Evolutionary conservation across 2,888 invertebrate genomes (phyloP).

Genomic region (Heteromurus nitidus): DNA sequence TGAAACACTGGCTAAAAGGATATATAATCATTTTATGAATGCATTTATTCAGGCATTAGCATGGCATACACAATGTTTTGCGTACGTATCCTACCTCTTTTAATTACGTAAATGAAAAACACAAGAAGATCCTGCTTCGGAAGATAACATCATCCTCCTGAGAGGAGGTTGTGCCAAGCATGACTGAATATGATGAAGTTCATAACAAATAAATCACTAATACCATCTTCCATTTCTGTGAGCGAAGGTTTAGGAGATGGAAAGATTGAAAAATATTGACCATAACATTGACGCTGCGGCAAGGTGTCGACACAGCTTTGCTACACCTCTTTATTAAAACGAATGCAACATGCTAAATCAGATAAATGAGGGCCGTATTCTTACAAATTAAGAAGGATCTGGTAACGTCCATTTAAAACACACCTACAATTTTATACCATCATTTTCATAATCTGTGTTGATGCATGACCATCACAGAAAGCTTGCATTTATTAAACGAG

Average conservation of each 20-base stretch:
- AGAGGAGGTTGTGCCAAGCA: not conserved
- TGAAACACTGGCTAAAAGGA: not conserved
- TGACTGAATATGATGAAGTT: not conserved
- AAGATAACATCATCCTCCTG: slow-evolving; percentile 1
- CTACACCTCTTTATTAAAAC: not conserved
- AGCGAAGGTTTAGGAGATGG: not conserved
- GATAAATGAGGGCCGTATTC: slow-evolving; percentile 7
- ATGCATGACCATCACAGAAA: slow-evolving; percentile 42
- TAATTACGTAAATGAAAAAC: slow-evolving; percentile 18
- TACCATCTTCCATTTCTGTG: not conserved
- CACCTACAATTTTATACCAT: not conserved
- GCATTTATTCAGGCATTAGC: too few species aligned
- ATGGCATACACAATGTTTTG: not conserved
- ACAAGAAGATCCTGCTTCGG: not conserved
- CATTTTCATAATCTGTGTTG: not conserved
- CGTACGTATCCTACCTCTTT: slow-evolving; percentile 36
- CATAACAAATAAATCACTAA: slow-evolving; percentile 2
- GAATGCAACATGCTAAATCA: not conserved
- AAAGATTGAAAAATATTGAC: not conserved
- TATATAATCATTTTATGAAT: not conserved
- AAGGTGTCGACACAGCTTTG: too few species aligned
- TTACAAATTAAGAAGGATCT: slow-evolving; percentile 4
- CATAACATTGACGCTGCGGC: too few species aligned
- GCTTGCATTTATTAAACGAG: slow-evolving; percentile 20
- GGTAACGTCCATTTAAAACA: not conserved